Evolutionary conservation across 2,797 vertebrate species (phyloP), one percentile per base, ranked within the genome.

Genomic region (Babyrousa celebensis): DNA sequence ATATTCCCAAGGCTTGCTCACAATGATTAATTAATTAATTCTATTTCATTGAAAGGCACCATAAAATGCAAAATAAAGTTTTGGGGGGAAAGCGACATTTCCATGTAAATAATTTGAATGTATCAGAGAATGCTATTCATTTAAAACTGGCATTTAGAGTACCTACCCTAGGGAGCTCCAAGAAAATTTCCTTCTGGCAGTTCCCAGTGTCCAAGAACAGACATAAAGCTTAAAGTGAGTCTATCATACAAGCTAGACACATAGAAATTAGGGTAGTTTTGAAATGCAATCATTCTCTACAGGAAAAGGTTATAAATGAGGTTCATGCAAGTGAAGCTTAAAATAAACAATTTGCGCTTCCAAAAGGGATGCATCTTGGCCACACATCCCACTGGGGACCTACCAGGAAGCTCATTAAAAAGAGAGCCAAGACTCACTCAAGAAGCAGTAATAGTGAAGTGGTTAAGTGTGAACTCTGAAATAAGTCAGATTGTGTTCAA

Each of bases 61-160:
- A 91, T 85, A 94, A 94, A 96, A 70, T 29, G 17, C 56, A 94
- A 89, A 91, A 95, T 92, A 48, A 58, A 79, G 16, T 86, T 86
- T 91, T 89, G 23, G n/a, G 18, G n/a, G 40, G 67, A 62, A 84
- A 90, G 1, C 23, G 79, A 25, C 8, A 17, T 67, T 86, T 82
- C 12, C 74, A 21, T 10, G 6, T 17, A 82, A 75, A 82, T 62
- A 82, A 52, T 70, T 25, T 43, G 40, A 86, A 70, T n/a, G 4
- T n/a, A 85, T 82, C 36, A 77, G 89, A 82, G 54, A 74, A 60
- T 36, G 21, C 16, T 12, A 25, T 74, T 86, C 36, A 43, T 54
- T 85, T 60, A 74, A 75, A 71, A 36, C 84, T 89, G 25, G 84
- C 83, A 93, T 87, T 89, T 60, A 52, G 27, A 32, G 1, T 3